Evolutionary conservation across 2,113 vertebrate genomes (phyloP).

Genomic region (Galemys pyrenaicus): DNA sequence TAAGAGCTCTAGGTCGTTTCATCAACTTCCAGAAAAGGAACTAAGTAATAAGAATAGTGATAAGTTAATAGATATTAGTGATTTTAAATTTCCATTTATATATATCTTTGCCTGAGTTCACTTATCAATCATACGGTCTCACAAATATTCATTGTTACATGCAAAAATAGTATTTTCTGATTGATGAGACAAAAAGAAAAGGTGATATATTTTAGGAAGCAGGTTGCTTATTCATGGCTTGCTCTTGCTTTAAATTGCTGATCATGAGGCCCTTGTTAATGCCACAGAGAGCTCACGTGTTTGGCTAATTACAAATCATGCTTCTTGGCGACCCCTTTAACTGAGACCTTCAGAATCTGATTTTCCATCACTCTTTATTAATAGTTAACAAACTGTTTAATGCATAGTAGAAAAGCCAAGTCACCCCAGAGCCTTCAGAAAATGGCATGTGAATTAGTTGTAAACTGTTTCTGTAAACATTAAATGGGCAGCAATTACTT

Average conservation of each 20-base stretch:
- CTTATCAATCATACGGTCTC: background rate
- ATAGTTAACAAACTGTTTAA: conserved; percentile 88
- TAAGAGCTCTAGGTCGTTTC: background rate
- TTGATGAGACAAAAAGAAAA: background rate
- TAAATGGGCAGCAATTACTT: conserved; percentile 85
- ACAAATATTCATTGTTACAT: conserved; percentile 12
- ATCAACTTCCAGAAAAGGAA: background rate
- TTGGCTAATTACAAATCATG: conserved; percentile 71
- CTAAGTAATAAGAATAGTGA: background rate
- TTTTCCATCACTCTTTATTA: conserved; percentile 78
- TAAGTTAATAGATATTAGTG: background rate
- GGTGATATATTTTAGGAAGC: background rate
- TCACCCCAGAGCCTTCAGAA: conserved; percentile 82
- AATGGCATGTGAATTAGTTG: conserved; percentile 83
- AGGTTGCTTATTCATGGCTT: background rate
- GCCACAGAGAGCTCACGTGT: conserved; percentile 40
- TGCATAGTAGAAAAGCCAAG: conserved; percentile 81
- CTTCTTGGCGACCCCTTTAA: conserved; percentile 64
- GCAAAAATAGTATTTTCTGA: conserved; percentile 24
- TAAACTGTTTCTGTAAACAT: conserved; percentile 84
- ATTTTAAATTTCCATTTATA: conserved; percentile 34
- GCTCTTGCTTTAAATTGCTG: background rate
- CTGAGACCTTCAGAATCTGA: conserved; percentile 79
- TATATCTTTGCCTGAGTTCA: background rate
- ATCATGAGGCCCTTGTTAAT: conserved; percentile 71